Evolutionary conservation across 2,888 invertebrate genomes (phyloP), one percentile per base, ranked within the genome.

Genomic region (Desoria tigrina): DNA sequence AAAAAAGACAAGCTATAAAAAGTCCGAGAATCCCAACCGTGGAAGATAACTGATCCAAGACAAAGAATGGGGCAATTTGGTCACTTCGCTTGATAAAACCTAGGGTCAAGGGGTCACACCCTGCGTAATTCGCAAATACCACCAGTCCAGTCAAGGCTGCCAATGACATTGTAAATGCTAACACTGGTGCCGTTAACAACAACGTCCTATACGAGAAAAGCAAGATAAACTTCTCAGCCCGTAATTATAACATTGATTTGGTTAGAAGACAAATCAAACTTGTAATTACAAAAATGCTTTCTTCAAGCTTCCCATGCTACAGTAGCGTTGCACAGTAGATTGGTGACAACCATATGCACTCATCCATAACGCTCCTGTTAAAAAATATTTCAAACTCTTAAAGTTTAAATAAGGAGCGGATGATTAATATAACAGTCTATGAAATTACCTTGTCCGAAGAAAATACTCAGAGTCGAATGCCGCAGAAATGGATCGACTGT

Each of bases 1-100:
- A 81, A 75, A 82, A 82, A 2, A 83, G 77, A 59, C 81, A 81
- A 6, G 82, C 81, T 0, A 82, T 81, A 73, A 83, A 83, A 23
- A 83, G 76, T 1, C 83, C 83, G n/a, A 82, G 80, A 3, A 83
- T 72, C 14, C 83, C 82, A 14, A 78, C 78, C 23, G 79, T 74
- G 39, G 78, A 72, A 4, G 79, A 78, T 50, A 82, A 72, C 27
- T 78, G 77, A 66, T 83, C 81, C 78, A 82, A 80, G 16, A 83
- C 82, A 75, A 81, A 83, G 63, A 80, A 78, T 1, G 82, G 82
- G 42, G 76, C 73, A 49, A 77, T 76, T 55, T 76, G 74, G 61
- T 78, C 78, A 42, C 70, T 71, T 21, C 67, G 70, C 11, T 64
- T 63, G 64, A 78, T 78, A 39, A 77, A 70, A 1, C 77, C 77